These are phyloP conservation scores for Alaudala cheleensis DNA, from an alignment of 2,113 vertebrate genomes.

Conservation along the genomic window DNA sequence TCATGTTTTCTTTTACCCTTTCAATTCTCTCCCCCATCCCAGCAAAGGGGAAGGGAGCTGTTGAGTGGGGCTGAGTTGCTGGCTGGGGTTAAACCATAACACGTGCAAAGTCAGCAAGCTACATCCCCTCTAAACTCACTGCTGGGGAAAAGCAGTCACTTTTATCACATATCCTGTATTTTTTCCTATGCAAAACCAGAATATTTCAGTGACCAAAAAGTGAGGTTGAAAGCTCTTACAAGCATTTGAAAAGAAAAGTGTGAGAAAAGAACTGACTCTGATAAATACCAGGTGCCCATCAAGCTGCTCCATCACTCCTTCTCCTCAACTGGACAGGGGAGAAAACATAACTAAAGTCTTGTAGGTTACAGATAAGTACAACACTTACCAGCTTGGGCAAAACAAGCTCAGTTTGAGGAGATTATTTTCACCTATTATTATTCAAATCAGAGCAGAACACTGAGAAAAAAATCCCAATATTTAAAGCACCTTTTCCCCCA, in stretches of 20 bases:
- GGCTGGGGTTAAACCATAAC: neutral
- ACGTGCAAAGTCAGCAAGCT: neutral
- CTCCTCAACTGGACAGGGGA: neutral
- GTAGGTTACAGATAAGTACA: neutral
- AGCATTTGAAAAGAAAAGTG: neutral
- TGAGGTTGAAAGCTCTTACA: neutral
- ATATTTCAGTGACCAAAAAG: neutral
- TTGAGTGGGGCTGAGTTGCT: neutral
- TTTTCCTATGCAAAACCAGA: neutral
- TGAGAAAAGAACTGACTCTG: neutral
- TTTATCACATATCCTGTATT: neutral
- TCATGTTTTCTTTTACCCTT: neutral
- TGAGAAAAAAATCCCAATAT: neutral
- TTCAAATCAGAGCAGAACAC: neutral
- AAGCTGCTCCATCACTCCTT: neutral
- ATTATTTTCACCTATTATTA: neutral
- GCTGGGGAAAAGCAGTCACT: neutral
- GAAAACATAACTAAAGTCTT: neutral
- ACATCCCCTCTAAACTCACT: neutral
- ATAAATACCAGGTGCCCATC: neutral
- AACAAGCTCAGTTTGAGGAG: neutral
- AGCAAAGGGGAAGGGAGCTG: accelerated
- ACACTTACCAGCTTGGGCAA: accelerated
- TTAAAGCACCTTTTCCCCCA: neutral
- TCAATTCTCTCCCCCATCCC: too few species aligned